Base-by-base conservation (phyloP, 2,888 invertebrate species). In the Zhengitettix transpicula region DNA sequence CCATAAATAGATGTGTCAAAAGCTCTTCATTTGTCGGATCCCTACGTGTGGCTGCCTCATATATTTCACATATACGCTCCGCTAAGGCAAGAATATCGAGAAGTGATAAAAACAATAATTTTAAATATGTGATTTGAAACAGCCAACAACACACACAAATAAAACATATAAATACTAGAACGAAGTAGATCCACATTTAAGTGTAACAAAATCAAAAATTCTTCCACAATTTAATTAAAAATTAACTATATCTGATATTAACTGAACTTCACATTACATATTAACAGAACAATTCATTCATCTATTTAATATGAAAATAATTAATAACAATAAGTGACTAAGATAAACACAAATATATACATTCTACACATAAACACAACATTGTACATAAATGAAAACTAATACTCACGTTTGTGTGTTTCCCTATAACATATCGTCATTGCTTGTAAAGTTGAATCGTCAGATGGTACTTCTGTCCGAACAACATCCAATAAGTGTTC, bases 341-440 rank as follows among this genome's bases (percentile, higher is more conserved):
- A 28, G 28, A 28, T 28, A 28, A 28, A 28, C 28, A 28, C 7
- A 28, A 5, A 28, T 2, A 5, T 28, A n/a, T 28, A 28, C 7
- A 28, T 5, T 28, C 2, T 28, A 28, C 28, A 28, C 7, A 28
- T 7, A 28, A 28, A 5, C 3, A 28, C 2, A 28, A 28, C 28
- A 5, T 7, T 2, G 28, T 28, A 28, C n/a, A n/a, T n/a, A n/a
- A n/a, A 55, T 17, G 12, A 55, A 17, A 55, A 12, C 2, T 12
- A 40, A 10, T 12, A 77, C 86, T 81, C 81, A 95, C 95, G 79
- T 75, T 89, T 87, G 68, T 92, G 89, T 69, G 90, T 82, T 76
- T 97, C 98, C 69, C 93, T 80, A 72, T 92, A 98, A 70, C 93
- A 94, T 69, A 96, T 89, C 59, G 92, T 88, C 82, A 98, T 89